Base-by-base conservation (phyloP, 1,140 invertebrate genomes). In the Pteromalus puparum region DNA sequence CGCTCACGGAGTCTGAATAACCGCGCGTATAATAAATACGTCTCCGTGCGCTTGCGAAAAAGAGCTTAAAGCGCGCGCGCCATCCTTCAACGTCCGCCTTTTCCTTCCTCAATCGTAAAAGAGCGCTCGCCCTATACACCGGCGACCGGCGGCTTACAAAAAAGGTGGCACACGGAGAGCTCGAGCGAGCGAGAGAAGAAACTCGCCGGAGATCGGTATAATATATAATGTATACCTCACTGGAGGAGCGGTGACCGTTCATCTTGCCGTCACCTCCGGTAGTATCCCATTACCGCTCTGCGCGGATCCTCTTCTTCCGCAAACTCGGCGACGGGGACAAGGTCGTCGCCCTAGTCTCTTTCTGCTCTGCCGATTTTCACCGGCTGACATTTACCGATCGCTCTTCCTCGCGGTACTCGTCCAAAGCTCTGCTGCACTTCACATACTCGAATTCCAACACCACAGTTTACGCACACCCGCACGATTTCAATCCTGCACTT, bases 221-320 rank as follows among this genome's bases (percentile, higher is more conserved):
- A 48, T 78, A 77, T 38, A 76, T 76, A 61, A 65, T 82, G 84
- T 87, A 84, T 92, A 92, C 91, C 90, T 92, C 91, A 87, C 70
- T 90, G 86, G 88, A 87, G 86, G 89, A 90, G 85, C 89, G 87
- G 89, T 92, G 90, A 90, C 90, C 90, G 89, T 92, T 92, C 91
- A 91, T 91, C 89, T 91, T 91, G 90, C 87, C 89, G 89, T 90
- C 89, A 91, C 89, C 90, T 91, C 87, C 82, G 88, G 86, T 89
- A 89, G 87, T 89, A 89, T 89, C 89, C 88, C 90, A 91, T 92
- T 90, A 90, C 90, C 87, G 88, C 86, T 89, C 87, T 86, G 88
- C 67, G 74, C 38, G 77, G 67, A 53, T 53, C 53, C 53, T 21
- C 61, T 67, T 48, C 75, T 83, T 76, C 82, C 82, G 82, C 46